Evolutionary conservation across 2,113 vertebrate species (phyloP), one percentile per base, ranked within the genome.

Genomic region (Psephotus haematonotus): DNA sequence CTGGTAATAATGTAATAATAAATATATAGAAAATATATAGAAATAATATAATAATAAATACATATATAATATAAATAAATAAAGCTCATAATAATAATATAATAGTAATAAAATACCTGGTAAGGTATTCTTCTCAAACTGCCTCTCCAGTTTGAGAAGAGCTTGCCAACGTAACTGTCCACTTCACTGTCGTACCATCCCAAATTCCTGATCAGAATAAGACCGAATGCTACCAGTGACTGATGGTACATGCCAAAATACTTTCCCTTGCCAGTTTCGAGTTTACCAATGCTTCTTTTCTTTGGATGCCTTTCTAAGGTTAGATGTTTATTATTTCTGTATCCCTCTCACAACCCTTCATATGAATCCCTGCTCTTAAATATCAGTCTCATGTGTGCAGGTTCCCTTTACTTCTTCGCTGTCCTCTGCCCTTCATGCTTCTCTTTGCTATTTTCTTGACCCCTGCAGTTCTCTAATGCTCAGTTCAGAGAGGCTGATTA

Each of bases 321-420:
- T 25, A 52, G 20, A 8, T 47, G 11, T 25, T 31, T 72, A 0
- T 33, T 64, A n/a, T 70, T 95, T 88, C 49, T 75, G 0, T 78
- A 5, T 12, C 46, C 19, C 5, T 35, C 2, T 31, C 62, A 35
- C 13, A 55, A 8, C 16, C 33, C 39, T 39, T 55, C 11, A 0
- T 39, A 3, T 41, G 8, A 23, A 16, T 87, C 23, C 75, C 39
- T 59, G 47, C 52, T 57, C 27, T 72, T 49, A 57, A 55, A 22
- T 31, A 18, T 22, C 50, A 9, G 10, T 35, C 65, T 55, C 35
- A 0, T 27, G 16, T 33, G 9, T 91, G 46, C 72, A 83, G 37
- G 17, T 49, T 90, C 50, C 59, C 90, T 43, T 46, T 19, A 4
- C n/a, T 70, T 46, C 29, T 25, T 39, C 11, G 3, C 50, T 70